Base-by-base conservation (phyloP, 2,888 invertebrate genomes). In the Maniola hyperantus region DNA sequence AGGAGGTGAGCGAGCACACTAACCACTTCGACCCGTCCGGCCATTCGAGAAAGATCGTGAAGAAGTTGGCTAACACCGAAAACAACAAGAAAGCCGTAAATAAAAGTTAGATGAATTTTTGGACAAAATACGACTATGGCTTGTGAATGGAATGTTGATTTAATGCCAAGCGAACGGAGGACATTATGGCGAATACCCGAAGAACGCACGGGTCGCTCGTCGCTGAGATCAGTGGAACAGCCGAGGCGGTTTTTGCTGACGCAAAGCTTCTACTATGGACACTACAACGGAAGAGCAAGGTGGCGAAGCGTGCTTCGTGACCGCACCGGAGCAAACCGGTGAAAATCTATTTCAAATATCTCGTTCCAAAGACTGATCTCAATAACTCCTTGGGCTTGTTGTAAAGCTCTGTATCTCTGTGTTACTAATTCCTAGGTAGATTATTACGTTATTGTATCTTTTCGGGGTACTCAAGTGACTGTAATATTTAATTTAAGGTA, bases 1-100 rank as follows among this genome's bases (percentile, higher is more conserved):
- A 96, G 85, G 98, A 98, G 91, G 97, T 96, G 54, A 95, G 93
- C 82, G 95, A 95, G 76, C 97, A 98, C 88, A 97, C 97, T 51
- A 98, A 98, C 89, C 97, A 97, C 88, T 95, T 95, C 88, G 98
- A 98, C 88, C 98, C 98, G 71, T 95, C 95, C 81, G 98, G 98
- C 76, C 98, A 99, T 94, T 97, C 97, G 63, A 95, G 98, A 87
- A 99, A 99, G 93, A 95, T 97, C 83, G 93, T 96, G 44, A 96
- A 96, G 67, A 98, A 98, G 89, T 85, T 97, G 73, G 94, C 95
- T 85, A 98, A 98, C 85, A 95, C 97, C 42, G 96, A 97, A 86
- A 95, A 94, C 76, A 97, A 97, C 85, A 96, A 95, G 86, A 96
- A 96, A 79, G 82, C 77, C 10, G 82, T 76, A 46, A 81, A 77